Evolutionary conservation across 2,113 vertebrate genomes (phyloP).

Genomic region (Perca schrenkii): DNA sequence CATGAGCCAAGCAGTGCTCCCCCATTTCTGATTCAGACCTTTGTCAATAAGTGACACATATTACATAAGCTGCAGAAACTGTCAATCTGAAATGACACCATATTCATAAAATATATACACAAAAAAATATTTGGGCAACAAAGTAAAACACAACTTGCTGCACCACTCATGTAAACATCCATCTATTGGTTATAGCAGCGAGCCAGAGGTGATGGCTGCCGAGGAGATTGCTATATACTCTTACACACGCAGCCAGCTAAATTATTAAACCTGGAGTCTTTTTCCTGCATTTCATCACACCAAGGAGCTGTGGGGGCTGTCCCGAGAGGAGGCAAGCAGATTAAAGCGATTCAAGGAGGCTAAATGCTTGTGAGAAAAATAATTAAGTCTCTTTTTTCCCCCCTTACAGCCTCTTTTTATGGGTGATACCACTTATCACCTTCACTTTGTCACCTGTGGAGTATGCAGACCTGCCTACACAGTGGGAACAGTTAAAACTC

Average conservation of each 20-base stretch:
- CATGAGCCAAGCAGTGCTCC: background rate
- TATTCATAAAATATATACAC: background rate
- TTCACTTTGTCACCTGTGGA: constrained; percentile 32
- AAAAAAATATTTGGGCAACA: background rate
- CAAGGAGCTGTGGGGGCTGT: constrained; percentile 57
- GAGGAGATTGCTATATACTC: constrained; percentile 70
- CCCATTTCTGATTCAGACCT: constrained; percentile 1
- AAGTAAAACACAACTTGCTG: background rate
- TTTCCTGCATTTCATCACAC: constrained; percentile 70
- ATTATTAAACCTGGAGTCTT: constrained; percentile 79
- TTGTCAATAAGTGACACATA: constrained; percentile 6
- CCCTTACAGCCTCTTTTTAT: background rate
- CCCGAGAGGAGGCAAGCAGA: constrained; percentile 18
- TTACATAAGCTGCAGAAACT: background rate
- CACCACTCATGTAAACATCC: constrained; percentile 9
- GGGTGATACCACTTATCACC: background rate
- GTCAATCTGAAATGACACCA: background rate
- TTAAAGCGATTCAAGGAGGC: constrained; percentile 18
- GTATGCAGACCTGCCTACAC: constrained; percentile 4
- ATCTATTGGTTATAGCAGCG: constrained; percentile 16
- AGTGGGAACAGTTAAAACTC: constrained; percentile 1
- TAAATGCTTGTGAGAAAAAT: constrained; percentile 25
- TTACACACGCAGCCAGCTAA: constrained; percentile 69
- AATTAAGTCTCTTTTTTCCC: background rate
- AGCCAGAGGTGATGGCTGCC: constrained; percentile 44